phyloP scores from a whole-genome alignment of 2,113 vertebrate genomes.

The Vidua chalybeata region DNA sequence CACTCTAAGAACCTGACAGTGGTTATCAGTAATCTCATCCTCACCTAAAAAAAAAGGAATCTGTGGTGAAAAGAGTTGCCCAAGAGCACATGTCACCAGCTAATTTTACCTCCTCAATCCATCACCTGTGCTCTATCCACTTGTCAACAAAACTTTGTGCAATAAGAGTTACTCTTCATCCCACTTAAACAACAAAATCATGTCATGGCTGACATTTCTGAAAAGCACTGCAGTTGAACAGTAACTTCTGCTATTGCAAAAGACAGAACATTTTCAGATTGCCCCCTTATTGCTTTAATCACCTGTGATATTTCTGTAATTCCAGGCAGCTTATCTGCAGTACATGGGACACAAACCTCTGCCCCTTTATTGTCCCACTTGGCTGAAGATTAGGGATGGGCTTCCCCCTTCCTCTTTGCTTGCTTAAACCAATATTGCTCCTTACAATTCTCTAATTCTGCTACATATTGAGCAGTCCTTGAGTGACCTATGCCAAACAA shows the following conservation, averaged over 20 bases:
- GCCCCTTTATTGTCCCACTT: not conserved
- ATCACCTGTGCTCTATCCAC: not conserved
- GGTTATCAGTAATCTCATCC: not conserved
- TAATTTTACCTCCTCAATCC: not conserved
- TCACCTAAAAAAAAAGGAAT: not conserved
- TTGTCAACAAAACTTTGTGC: not conserved
- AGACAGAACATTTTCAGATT: not conserved
- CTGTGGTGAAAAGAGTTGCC: not conserved
- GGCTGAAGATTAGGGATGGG: not conserved
- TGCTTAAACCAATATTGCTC: not conserved
- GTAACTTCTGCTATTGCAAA: not conserved
- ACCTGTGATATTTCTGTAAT: not conserved
- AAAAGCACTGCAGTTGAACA: not conserved
- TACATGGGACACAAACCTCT: not conserved
- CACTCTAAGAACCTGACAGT: not conserved
- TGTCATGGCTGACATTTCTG: not conserved
- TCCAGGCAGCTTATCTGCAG: not conserved
- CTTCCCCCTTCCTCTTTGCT: not conserved
- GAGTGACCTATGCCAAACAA: slow-evolving; percentile 37
- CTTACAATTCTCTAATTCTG: not conserved
- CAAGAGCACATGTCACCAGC: not conserved
- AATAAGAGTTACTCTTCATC: not conserved
- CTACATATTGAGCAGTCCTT: slow-evolving; percentile 19
- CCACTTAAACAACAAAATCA: not conserved
- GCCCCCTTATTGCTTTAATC: not conserved